Conservation (phyloP, 2,113 vertebrate genomes). For the Clarias macrocephalus region DNA sequence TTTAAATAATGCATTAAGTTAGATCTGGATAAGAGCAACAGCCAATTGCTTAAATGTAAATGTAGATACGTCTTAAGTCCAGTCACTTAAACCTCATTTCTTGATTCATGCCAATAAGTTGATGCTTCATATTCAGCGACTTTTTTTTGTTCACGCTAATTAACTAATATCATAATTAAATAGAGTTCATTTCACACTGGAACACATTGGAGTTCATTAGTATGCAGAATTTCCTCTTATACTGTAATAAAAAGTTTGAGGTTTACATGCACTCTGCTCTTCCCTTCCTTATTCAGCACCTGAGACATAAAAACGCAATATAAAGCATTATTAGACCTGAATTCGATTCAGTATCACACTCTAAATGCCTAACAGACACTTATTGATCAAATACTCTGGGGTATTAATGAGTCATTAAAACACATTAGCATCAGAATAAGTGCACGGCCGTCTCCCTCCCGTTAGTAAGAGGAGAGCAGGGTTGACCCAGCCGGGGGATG, state of each 20-base stretch:
- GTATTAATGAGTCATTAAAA: constrained; percentile 54
- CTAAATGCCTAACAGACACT: constrained; percentile 45
- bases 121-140: too few relatives aligned
- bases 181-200: not conserved
- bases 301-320: not conserved
- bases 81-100: too few relatives aligned
- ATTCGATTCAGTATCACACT: constrained; percentile 27
- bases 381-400: constrained; percentile 49
- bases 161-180: too few relatives aligned
- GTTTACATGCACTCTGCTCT: not conserved
- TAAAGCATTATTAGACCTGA: not conserved
- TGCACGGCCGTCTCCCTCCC: constrained; percentile 11
- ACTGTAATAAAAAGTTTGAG: not conserved
- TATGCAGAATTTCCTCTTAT: not conserved
- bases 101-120: too few relatives aligned
- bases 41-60: too few relatives aligned
- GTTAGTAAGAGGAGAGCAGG: constrained; percentile 2
- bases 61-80: too few relatives aligned
- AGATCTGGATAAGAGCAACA: too few relatives aligned
- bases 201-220: not conserved
- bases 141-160: too few relatives aligned
- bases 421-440: constrained; percentile 53
- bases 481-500: constrained; percentile 42
- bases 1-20: too few relatives aligned
- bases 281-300: not conserved